Base-by-base conservation (phyloP, 2,113 vertebrate species). In the Ailuropoda melanoleuca region DNA sequence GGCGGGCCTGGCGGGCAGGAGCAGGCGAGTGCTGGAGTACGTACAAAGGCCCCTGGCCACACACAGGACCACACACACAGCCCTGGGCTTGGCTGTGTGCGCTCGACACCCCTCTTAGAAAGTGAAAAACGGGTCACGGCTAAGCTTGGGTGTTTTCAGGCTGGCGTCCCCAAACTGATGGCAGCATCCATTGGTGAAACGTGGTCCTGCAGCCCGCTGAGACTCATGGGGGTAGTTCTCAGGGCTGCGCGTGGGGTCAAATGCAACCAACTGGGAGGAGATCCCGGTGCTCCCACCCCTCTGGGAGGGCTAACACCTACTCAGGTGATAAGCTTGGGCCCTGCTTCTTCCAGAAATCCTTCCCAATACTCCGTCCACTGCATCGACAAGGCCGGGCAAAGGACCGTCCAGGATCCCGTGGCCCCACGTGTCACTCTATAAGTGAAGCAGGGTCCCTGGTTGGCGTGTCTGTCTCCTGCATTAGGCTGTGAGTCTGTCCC, bases 331-430 rank as follows among this genome's bases (percentile, higher is more conserved):
- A n/a, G 29, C 9, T 2, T 0, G 3, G 18, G 58, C 37, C 37
- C 50, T 6, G 13, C 37, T 64, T 64, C 31, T n/a, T 46, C 64
- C 64, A 24, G 48, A 90, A 58, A 8, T 2, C n/a, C 19, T n/a
- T 64, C 66, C 26, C 0, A 1, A 23, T 14, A 2, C 2, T 18
- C 39, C 18, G 18, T 50, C 10, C 5, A 2, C 4, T 2, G 6
- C 0, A 3, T 7, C 85, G n/a, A 9, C 60, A 24, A 64, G 43
- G n/a, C 24, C 4, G 8, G 50, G 46, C 0, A 5, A 37, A 75
- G 18, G 72, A 1, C 70, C 29, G 62, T 14, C 4, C 39, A 43
- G 43, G 74, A 4, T 60, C 94, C 82, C 1, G 1, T 6, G 46
- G 7, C 23, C n/a, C 70, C 4, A 0, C n/a, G 23, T 4, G 12